These are phyloP conservation scores for Talpa occidentalis DNA, from an alignment of 2,113 vertebrate species.

Conservation along the genomic window DNA sequence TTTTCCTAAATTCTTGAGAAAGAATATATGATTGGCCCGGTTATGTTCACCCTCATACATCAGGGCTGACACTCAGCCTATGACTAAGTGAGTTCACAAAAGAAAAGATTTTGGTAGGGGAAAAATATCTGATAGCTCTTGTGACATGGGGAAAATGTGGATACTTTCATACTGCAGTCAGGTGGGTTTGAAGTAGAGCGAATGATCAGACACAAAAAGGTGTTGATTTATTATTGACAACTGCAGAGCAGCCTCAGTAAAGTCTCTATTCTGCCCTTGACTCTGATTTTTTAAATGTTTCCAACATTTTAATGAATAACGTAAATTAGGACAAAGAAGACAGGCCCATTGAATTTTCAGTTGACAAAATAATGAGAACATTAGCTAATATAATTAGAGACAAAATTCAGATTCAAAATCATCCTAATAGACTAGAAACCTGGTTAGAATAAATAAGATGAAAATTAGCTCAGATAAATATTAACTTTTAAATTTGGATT, in stretches of 20 bases:
- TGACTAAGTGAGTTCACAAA: background rate
- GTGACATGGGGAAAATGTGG: background rate
- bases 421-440: background rate
- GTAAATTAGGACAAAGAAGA: background rate
- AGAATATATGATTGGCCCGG: background rate
- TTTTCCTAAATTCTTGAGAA: background rate
- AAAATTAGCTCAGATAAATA: slow-evolving; percentile 8
- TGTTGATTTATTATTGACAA: background rate
- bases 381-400: background rate
- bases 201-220: background rate
- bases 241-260: background rate
- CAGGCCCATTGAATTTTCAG: background rate
- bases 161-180: background rate
- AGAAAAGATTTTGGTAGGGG: background rate
- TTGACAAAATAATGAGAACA: background rate
- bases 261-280: background rate
- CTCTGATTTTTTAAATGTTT: background rate
- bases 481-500: slow-evolving; percentile 1
- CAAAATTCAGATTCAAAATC: slow-evolving; percentile 39
- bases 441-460: background rate
- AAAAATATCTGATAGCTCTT: background rate
- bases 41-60: background rate
- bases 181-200: background rate
- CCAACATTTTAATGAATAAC: slow-evolving; percentile 26
- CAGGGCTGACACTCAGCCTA: background rate